Evolutionary conservation across 2,888 invertebrate species (phyloP), one percentile per base, ranked within the genome.

Genomic region (Hypomecis punctinalis): DNA sequence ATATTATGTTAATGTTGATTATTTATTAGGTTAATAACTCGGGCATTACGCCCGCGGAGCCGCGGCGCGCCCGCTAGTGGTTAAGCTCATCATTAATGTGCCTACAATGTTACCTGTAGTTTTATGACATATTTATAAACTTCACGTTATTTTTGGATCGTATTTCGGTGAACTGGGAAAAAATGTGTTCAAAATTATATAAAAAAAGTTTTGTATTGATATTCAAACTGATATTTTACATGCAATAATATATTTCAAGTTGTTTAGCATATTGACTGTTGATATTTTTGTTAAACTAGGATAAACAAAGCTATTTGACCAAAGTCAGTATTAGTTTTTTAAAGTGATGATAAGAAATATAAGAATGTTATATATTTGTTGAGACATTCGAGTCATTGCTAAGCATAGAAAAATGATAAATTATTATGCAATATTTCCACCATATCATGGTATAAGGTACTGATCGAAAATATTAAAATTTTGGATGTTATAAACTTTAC

Each of bases 101-200:
- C 92, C 92, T 92, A 91, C 90, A 85, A 91, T 91, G 92, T 92
- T 92, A 92, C 92, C 92, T 92, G 91, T 92, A 92, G 92, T 88
- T 91, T 79, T 85, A 80, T 81, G 80, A 80, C 71, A 86, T 86
- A 80, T 82, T 81, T 83, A 82, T 82, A 76, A 74, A 63, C 51
- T 76, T 81, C 74, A 78, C 80, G 81, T 82, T 85, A 85, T 84
- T 80, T 84, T 88, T 76, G 84, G 81, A 85, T 81, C 81, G 76
- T 79, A 76, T 80, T 82, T 84, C 76, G 79, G 78, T 79, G 85
- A 81, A 88, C 84, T 90, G 88, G 88, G 85, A 86, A 77, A 77
- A 80, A 83, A 87, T 91, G 92, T 92, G 92, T 92, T 91, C 91
- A 91, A 92, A 91, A 90, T 86, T 86, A 75, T 80, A 76, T 82